These are phyloP conservation scores for Stenodera caucasica DNA, from an alignment of 2,888 invertebrate species.

Conservation along the genomic window DNA sequence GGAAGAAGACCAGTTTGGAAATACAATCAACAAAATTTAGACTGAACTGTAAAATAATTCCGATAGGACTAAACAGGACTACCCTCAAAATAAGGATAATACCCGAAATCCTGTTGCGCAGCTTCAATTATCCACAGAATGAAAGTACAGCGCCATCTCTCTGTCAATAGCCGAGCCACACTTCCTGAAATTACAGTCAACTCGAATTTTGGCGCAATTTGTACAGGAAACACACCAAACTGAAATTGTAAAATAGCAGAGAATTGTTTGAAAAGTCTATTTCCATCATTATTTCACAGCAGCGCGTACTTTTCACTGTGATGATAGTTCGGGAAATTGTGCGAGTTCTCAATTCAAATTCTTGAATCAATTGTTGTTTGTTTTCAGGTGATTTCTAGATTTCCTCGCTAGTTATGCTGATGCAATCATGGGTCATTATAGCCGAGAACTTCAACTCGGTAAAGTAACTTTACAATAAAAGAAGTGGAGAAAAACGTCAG, in stretches of 20 bases:
- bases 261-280: no score
- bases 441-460: slow-evolving; percentile 21
- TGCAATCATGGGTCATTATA: slow-evolving; percentile 25
- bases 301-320: no score
- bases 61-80: slow-evolving; percentile 46
- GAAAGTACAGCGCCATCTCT: slow-evolving; percentile 6
- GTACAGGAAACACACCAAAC: no score
- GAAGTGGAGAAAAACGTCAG: slow-evolving; percentile 20
- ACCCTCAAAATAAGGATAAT: slow-evolving; percentile 43
- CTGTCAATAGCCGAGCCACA: not conserved
- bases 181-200: not conserved
- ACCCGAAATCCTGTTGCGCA: slow-evolving; percentile 48
- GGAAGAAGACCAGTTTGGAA: not conserved
- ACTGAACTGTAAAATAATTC: slow-evolving; percentile 40
- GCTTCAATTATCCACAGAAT: slow-evolving; percentile 29
- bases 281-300: no score
- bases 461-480: slow-evolving; percentile 25
- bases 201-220: not conserved
- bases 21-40: slow-evolving; percentile 23
- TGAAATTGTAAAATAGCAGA: no score
- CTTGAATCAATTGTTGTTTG: not conserved
- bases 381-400: not conserved
- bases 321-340: not conserved
- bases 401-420: slow-evolving; percentile 26
- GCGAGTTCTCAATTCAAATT: not conserved